Percentiles rank a stretch among this genome's conserved stretches.
Conservation (phyloP, 2,113 vertebrate species). For the Brachypodius melanocephalos region DNA sequence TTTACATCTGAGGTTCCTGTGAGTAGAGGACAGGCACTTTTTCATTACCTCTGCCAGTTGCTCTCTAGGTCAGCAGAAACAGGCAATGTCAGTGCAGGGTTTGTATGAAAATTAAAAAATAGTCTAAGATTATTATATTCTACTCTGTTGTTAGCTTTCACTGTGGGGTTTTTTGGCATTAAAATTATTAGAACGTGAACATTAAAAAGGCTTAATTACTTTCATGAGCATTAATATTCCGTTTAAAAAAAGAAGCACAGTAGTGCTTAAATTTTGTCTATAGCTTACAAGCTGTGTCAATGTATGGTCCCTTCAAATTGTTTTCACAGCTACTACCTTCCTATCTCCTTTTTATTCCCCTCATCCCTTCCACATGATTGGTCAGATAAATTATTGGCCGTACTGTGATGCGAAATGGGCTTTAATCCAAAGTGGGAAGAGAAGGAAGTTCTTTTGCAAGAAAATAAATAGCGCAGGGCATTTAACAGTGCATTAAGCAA, state of each 20-base stretch:
- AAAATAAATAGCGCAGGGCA: not conserved
- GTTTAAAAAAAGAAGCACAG: not conserved
- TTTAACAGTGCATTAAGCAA: slow-evolving; percentile 29
- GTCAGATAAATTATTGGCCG: not conserved
- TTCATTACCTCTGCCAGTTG: not conserved
- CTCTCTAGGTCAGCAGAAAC: not conserved
- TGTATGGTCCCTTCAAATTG: not conserved
- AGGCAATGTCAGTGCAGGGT: not conserved
- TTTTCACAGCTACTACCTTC: not conserved
- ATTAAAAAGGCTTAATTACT: not conserved
- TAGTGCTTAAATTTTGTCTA: not conserved
- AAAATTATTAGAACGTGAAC: not conserved
- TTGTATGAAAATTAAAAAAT: not conserved
- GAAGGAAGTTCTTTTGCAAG: not conserved
- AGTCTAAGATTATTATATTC: not conserved
- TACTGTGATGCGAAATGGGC: not conserved
- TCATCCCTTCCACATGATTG: not conserved
- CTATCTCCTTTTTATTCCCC: not conserved
- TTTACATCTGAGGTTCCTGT: not conserved
- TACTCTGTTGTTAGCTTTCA: not conserved
- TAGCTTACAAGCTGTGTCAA: not conserved
- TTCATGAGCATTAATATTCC: not conserved
- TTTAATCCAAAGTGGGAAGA: not conserved
- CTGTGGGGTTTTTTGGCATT: not conserved
- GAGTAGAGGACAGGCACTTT: not conserved